Percentiles rank a stretch among this genome's conserved stretches.
These are phyloP conservation scores for Dermolepida albohirtum DNA, from an alignment of 2,888 invertebrate genomes.

Conservation along the genomic window DNA sequence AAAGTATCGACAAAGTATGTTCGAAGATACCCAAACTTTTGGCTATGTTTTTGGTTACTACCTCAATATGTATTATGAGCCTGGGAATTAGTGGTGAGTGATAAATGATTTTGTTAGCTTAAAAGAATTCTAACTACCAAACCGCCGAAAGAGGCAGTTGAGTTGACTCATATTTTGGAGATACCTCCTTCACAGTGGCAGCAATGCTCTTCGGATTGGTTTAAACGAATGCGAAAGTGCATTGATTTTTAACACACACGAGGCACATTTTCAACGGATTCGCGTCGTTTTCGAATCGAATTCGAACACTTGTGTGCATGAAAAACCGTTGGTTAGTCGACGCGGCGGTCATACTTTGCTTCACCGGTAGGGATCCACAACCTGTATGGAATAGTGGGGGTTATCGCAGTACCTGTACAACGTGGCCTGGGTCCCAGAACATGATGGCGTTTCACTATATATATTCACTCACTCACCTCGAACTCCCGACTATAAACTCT, in stretches of 20 bases:
- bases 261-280: constrained; percentile 40
- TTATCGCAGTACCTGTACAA: constrained; percentile 26
- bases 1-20: constrained; percentile 69
- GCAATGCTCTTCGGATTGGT: too few relatives aligned
- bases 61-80: constrained; percentile 73
- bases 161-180: too few relatives aligned
- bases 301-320: constrained; percentile 48
- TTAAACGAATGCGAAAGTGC: too few relatives aligned
- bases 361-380: constrained; percentile 50
- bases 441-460: constrained; percentile 42
- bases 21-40: constrained; percentile 69
- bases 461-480: constrained; percentile 7
- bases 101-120: not conserved
- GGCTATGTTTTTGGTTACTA: constrained; percentile 69
- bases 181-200: too few relatives aligned
- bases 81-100: constrained; percentile 72
- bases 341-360: constrained; percentile 52
- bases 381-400: constrained; percentile 41
- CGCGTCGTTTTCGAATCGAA: constrained; percentile 46
- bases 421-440: constrained; percentile 48
- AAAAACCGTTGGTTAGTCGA: constrained; percentile 51
- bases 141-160: too few relatives aligned
- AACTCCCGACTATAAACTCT: constrained; percentile 26
- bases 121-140: not conserved
- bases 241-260: constrained; percentile 39